These are phyloP conservation scores for Siderastrea siderea DNA, from an alignment of 92 coral and sea anemone genomes.

Conservation along the genomic window DNA sequence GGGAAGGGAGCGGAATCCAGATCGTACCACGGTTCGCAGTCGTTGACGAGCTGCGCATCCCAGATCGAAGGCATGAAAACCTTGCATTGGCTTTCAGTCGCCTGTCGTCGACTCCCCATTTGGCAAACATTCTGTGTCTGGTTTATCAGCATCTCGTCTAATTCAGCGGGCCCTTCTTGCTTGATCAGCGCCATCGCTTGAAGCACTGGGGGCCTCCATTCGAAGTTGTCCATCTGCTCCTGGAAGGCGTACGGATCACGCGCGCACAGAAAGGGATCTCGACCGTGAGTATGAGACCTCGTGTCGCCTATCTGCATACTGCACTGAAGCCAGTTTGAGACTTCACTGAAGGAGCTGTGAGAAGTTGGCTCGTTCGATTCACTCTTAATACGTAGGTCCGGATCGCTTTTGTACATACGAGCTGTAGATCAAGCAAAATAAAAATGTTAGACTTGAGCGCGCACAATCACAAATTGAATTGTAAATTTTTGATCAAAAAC, in stretches of 20 bases:
- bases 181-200: slow-evolving; percentile 47
- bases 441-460: not conserved
- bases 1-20: slow-evolving; percentile 8
- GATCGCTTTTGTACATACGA: slow-evolving; percentile 79
- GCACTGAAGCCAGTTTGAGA: slow-evolving; percentile 75
- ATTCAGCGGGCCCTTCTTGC: slow-evolving; percentile 19
- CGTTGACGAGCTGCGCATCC: slow-evolving; percentile 54
- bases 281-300: slow-evolving; percentile 45
- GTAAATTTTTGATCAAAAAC: not conserved
- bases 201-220: slow-evolving; percentile 60
- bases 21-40: slow-evolving; percentile 44
- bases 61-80: slow-evolving; percentile 48
- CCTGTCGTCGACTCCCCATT: slow-evolving; percentile 27
- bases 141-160: slow-evolving; percentile 49
- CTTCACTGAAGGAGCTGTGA: slow-evolving; percentile 38
- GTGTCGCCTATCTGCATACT: slow-evolving; percentile 75
- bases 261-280: slow-evolving; percentile 61
- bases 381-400: slow-evolving; percentile 73
- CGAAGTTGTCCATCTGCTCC: slow-evolving; percentile 43
- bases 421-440: slow-evolving; percentile 41
- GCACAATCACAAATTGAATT: not conserved
- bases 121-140: slow-evolving; percentile 49
- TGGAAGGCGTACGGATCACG: slow-evolving; percentile 38
- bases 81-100: slow-evolving; percentile 48
- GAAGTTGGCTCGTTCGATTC: slow-evolving; percentile 34